Evolutionary conservation across 2,888 invertebrate species (phyloP).

Genomic region (Sepiola atlantica): DNA sequence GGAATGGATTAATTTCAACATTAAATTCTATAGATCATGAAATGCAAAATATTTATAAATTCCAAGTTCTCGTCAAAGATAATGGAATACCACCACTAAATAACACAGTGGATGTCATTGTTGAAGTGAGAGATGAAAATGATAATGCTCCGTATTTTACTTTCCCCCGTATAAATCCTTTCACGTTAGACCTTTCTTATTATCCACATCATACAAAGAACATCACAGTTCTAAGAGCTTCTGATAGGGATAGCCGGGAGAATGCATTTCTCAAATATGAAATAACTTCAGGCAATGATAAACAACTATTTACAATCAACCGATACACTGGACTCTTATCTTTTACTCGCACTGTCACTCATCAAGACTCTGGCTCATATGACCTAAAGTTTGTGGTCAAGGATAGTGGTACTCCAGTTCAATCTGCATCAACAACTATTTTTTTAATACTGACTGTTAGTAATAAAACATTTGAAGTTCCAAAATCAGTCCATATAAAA

Average conservation of each 20-base stretch:
- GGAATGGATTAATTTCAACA: not conserved
- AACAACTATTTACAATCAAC: not conserved
- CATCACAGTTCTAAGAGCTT: not conserved
- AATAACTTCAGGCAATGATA: not conserved
- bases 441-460: not conserved
- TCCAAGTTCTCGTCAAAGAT: slow-evolving; percentile 5
- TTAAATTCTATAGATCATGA: slow-evolving; percentile 4
- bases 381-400: not conserved
- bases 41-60: not conserved
- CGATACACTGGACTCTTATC: not conserved
- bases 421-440: not conserved
- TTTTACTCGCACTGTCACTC: not conserved
- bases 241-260: not conserved
- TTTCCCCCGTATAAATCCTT: not conserved
- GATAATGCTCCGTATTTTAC: not conserved
- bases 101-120: not conserved
- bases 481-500: not conserved
- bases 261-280: not conserved
- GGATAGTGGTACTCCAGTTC: not conserved
- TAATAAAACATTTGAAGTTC: not conserved
- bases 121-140: not conserved
- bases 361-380: not conserved
- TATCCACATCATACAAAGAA: not conserved
- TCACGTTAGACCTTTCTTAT: not conserved
- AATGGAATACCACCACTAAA: not conserved